Percentiles rank a stretch among this genome's conserved stretches.
Evolutionary conservation across 2,888 invertebrate species (phyloP).

Genomic region (Anorthoa munda): DNA sequence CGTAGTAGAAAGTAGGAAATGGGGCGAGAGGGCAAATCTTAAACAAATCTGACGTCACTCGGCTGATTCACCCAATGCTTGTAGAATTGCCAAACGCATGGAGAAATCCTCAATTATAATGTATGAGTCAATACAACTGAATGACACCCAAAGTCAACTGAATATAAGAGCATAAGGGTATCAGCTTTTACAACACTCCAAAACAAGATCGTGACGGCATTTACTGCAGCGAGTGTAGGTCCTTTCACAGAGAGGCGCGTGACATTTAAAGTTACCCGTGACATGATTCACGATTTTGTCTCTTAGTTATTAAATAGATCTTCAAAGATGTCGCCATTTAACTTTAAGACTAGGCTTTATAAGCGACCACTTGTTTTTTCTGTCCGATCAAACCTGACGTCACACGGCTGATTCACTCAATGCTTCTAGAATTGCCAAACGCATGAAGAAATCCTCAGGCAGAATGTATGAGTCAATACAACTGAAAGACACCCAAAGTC

Average conservation of each 20-base stretch:
- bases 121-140: slow-evolving; percentile 26
- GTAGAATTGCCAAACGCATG: slow-evolving; percentile 47
- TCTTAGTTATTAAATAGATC: slow-evolving; percentile 49
- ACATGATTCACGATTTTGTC: slow-evolving; percentile 73
- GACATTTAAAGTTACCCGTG: slow-evolving; percentile 82
- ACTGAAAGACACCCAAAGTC: slow-evolving; percentile 37
- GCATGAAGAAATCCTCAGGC: slow-evolving; percentile 60
- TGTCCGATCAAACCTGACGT: slow-evolving; percentile 68
- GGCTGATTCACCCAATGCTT: slow-evolving; percentile 70
- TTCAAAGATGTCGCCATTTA: slow-evolving; percentile 38
- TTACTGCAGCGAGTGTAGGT: slow-evolving; percentile 77
- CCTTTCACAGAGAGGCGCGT: slow-evolving; percentile 80
- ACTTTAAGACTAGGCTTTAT: slow-evolving; percentile 8
- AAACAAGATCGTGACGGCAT: slow-evolving; percentile 85
- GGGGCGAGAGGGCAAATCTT: slow-evolving; percentile 70
- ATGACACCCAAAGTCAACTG: slow-evolving; percentile 42
- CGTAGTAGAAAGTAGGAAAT: slow-evolving; percentile 76
- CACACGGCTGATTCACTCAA: slow-evolving; percentile 70
- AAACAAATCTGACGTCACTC: slow-evolving; percentile 66
- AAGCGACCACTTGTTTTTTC: slow-evolving; percentile 5
- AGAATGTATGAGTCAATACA: slow-evolving; percentile 31
- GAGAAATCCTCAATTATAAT: slow-evolving; percentile 60
- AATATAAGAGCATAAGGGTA: slow-evolving; percentile 53
- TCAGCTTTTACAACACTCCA: slow-evolving; percentile 76
- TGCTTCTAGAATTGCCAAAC: slow-evolving; percentile 53